These are phyloP conservation scores for Apantesis nais DNA, from an alignment of 2,888 invertebrate species.

Conservation along the genomic window DNA sequence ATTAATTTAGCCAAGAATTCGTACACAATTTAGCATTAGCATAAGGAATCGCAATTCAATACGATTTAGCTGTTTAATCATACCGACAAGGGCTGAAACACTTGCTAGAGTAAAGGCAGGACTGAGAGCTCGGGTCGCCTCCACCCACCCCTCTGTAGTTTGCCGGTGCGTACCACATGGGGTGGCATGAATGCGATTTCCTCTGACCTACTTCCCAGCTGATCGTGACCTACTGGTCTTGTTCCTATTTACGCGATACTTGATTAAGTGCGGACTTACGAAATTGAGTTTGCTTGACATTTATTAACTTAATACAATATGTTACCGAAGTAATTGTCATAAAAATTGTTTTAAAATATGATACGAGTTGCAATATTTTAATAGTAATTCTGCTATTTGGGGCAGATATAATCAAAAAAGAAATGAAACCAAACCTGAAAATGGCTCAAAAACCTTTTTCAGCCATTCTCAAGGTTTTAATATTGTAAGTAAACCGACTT, in stretches of 20 bases:
- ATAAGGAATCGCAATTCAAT: too few species aligned
- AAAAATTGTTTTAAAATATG: background rate
- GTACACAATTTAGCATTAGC: constrained; percentile 15
- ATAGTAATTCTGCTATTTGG: background rate
- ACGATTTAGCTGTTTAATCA: constrained; percentile 24
- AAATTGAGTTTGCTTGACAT: constrained; percentile 1
- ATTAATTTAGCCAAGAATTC: background rate
- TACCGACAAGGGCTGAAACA: constrained; percentile 23
- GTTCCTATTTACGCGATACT: constrained; percentile 31
- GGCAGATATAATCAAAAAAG: background rate
- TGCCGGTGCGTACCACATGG: constrained; percentile 27
- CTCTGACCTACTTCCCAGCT: constrained; percentile 70
- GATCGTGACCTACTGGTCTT: constrained; percentile 71
- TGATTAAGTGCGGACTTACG: constrained; percentile 10
- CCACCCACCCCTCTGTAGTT: constrained; percentile 37
- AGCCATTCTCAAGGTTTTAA: too few species aligned
- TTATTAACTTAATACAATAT: background rate
- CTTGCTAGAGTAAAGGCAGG: constrained; percentile 54
- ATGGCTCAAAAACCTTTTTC: too few species aligned
- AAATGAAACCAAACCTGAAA: too few species aligned
- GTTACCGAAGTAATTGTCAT: too few species aligned
- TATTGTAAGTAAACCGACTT: too few species aligned
- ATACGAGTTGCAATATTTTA: background rate
- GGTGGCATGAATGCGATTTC: constrained; percentile 63
- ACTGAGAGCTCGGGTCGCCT: constrained; percentile 30